Conservation (phyloP, 2,888 invertebrate genomes). For the Pollenia labialis region DNA sequence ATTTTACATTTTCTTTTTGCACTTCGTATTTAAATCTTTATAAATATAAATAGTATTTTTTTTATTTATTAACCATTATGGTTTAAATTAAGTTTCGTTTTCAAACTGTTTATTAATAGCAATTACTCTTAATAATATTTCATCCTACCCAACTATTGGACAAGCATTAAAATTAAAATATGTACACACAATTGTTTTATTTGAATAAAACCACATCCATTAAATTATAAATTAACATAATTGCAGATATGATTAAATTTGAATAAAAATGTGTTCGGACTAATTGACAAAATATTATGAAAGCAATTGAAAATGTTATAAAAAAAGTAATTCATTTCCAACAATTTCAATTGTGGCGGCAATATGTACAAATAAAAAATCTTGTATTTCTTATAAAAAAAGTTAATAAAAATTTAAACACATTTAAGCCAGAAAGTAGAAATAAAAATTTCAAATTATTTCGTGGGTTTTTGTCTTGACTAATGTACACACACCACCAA, state of each 20-base stretch:
- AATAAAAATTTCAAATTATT: neutral
- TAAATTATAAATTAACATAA: slow-evolving; percentile 43
- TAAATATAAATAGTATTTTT: neutral
- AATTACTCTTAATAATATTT: slow-evolving; percentile 1
- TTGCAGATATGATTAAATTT: slow-evolving; percentile 51
- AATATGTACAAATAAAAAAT: slow-evolving; percentile 25
- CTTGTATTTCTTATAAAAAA: neutral
- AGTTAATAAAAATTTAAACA: neutral
- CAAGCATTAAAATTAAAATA: slow-evolving; percentile 2
- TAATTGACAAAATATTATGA: slow-evolving; percentile 60
- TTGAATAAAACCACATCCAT: slow-evolving; percentile 17
- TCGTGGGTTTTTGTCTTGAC: slow-evolving; percentile 23
- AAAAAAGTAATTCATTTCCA: slow-evolving; percentile 42
- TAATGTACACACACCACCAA: neutral
- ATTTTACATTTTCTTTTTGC: neutral
- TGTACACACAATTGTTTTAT: neutral
- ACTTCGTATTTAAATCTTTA: neutral
- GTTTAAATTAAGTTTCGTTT: slow-evolving; percentile 14
- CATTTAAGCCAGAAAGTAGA: neutral
- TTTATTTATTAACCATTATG: slow-evolving; percentile 31
- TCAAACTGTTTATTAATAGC: slow-evolving; percentile 4
- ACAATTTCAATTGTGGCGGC: slow-evolving; percentile 51
- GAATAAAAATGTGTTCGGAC: slow-evolving; percentile 9
- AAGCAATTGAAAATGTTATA: slow-evolving; percentile 45
- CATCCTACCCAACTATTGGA: neutral